Evolutionary conservation across 2,888 invertebrate species (phyloP).

Genomic region (Standfussiana lucernea): DNA sequence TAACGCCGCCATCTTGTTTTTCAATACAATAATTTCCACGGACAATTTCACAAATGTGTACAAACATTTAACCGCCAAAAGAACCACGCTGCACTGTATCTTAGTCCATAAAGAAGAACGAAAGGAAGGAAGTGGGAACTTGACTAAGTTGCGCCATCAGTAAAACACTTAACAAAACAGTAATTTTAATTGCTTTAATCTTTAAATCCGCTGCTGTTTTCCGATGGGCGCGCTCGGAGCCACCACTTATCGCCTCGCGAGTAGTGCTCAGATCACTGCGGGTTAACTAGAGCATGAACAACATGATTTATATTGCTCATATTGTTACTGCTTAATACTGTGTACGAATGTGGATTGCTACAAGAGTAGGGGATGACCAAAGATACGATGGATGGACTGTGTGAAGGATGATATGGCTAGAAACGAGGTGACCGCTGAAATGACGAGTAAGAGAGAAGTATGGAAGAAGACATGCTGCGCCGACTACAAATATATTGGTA

Average conservation of each 20-base stretch:
- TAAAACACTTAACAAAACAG: constrained; percentile 7
- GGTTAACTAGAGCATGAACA: constrained; percentile 41
- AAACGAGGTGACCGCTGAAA: not conserved
- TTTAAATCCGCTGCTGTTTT: constrained; percentile 25
- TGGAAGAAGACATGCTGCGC: not conserved
- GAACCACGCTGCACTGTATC: not conserved
- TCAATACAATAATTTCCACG: not conserved
- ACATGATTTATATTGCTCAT: constrained; percentile 35
- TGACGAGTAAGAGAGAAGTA: not conserved
- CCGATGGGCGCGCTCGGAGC: constrained; percentile 4
- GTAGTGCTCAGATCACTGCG: constrained; percentile 25
- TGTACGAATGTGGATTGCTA: not conserved
- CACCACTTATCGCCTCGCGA: constrained; percentile 12
- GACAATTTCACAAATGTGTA: not conserved
- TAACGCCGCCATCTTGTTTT: not conserved
- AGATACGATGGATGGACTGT: not conserved
- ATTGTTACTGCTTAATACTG: constrained; percentile 6
- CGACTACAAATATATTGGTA: not conserved
- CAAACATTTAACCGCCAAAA: not conserved
- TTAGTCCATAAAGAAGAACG: not conserved
- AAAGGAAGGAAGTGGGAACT: not conserved
- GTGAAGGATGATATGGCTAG: not conserved
- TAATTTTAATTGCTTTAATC: constrained; percentile 22
- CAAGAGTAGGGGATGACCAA: not conserved
- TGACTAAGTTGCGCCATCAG: not conserved